phyloP scores from a whole-genome alignment of 2,113 vertebrate genomes.

The Camelus bactrianus region DNA sequence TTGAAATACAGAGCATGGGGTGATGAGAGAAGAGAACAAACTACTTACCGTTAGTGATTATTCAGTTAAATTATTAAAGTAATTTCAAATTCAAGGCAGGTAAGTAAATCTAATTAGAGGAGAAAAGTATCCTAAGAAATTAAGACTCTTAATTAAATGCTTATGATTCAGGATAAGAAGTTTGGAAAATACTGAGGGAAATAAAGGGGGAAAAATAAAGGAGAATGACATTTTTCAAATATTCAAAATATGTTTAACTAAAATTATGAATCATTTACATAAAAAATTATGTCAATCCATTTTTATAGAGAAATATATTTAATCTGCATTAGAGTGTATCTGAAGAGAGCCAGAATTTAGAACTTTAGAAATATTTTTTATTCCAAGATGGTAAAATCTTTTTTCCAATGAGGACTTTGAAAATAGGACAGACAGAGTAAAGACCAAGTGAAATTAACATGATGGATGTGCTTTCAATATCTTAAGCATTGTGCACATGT shows the following conservation, averaged over 20 bases:
- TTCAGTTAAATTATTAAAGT: slow-evolving; percentile 3
- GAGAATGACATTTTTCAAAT: not conserved
- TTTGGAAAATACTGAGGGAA: not conserved
- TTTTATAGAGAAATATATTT: slow-evolving; percentile 27
- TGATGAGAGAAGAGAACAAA: not conserved
- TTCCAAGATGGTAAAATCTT: not conserved
- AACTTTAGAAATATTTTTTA: slow-evolving; percentile 34
- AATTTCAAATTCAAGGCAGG: not conserved
- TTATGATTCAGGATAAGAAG: slow-evolving; percentile 2
- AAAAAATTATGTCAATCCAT: not conserved
- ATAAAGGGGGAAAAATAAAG: not conserved
- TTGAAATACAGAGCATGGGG: slow-evolving; percentile 63
- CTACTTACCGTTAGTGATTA: not conserved
- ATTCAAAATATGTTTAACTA: slow-evolving; percentile 27
- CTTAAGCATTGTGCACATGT: not conserved
- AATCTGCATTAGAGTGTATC: not conserved
- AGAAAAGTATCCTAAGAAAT: not conserved
- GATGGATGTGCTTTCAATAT: not conserved
- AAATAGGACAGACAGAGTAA: not conserved
- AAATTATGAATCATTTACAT: slow-evolving; percentile 45
- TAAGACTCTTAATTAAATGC: not conserved
- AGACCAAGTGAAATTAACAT: slow-evolving; percentile 46
- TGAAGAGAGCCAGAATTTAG: not conserved
- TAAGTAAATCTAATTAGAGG: not conserved
- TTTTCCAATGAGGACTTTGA: slow-evolving; percentile 42